Conservation (phyloP, 2,888 invertebrate genomes). For the Philonicus albiceps region DNA sequence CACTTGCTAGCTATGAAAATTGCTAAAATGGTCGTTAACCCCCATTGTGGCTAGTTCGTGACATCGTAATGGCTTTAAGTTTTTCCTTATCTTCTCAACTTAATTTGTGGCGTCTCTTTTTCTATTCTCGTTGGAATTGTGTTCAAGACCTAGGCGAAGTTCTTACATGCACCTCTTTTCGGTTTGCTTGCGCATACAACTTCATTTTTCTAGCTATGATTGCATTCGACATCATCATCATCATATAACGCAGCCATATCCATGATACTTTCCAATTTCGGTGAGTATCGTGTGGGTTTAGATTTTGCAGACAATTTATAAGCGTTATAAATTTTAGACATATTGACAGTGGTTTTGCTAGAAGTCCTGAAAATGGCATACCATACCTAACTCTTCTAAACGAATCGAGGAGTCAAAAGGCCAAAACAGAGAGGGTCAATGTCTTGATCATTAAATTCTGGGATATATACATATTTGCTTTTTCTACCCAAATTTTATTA, state of each 20-base stretch:
- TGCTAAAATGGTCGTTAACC: constrained; percentile 39
- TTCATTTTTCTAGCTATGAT: neutral
- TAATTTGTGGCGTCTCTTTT: neutral
- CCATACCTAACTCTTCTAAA: neutral
- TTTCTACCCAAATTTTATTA: neutral
- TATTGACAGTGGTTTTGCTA: neutral
- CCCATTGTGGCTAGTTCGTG: constrained; percentile 23
- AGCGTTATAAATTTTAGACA: neutral
- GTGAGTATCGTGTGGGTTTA: neutral
- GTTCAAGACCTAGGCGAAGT: neutral
- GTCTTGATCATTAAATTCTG: neutral
- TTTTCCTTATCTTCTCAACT: neutral
- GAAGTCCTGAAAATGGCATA: neutral
- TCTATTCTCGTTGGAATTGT: neutral
- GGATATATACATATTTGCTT: neutral
- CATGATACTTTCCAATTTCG: neutral
- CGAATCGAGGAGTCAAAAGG: neutral
- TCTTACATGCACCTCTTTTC: neutral
- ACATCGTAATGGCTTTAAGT: neutral
- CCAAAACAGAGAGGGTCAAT: neutral
- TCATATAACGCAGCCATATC: neutral
- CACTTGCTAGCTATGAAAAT: neutral
- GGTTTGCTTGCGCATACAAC: neutral
- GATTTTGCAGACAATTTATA: neutral
- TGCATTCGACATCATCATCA: neutral